Percentiles rank a stretch among this genome's conserved stretches.
Conservation (phyloP, 2,797 vertebrate genomes). For the Anguilla pacifica region DNA sequence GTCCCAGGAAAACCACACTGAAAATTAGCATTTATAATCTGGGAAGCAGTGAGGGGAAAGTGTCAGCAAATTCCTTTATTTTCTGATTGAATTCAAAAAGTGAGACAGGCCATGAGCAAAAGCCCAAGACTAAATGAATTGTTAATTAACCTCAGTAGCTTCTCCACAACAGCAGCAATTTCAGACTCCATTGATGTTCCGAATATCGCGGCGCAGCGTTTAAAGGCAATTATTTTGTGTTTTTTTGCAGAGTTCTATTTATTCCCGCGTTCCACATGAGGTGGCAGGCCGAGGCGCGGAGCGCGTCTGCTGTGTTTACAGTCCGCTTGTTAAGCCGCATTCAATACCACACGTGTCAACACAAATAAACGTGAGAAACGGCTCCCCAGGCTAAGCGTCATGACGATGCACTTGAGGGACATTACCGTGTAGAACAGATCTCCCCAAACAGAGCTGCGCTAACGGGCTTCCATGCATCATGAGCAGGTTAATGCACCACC, state of each 20-base stretch:
- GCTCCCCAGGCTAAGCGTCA: slow-evolving; percentile 37
- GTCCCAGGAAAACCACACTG: slow-evolving; percentile 55
- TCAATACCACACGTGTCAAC: slow-evolving; percentile 62
- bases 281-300: slow-evolving; percentile 68
- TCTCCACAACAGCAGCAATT: slow-evolving; percentile 48
- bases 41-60: neutral
- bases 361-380: slow-evolving; percentile 65
- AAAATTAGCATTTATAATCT: slow-evolving; percentile 70
- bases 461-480: slow-evolving; percentile 34
- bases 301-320: slow-evolving; percentile 62
- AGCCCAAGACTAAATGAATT: slow-evolving; percentile 40
- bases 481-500: slow-evolving; percentile 39
- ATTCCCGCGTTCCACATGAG: slow-evolving; percentile 69
- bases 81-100: slow-evolving; percentile 17
- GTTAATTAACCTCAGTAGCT: slow-evolving; percentile 44
- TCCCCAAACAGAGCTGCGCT: slow-evolving; percentile 37
- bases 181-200: slow-evolving; percentile 46
- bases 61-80: slow-evolving; percentile 27
- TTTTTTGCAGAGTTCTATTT: slow-evolving; percentile 69
- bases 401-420: slow-evolving; percentile 50
- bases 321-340: slow-evolving; percentile 55
- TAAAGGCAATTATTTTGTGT: slow-evolving; percentile 62
- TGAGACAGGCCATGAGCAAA: slow-evolving; percentile 13
- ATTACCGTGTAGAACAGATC: slow-evolving; percentile 19
- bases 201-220: slow-evolving; percentile 18